phyloP scores from a whole-genome alignment of 2,888 invertebrate genomes.

The Euspilapteryx auroguttella region DNA sequence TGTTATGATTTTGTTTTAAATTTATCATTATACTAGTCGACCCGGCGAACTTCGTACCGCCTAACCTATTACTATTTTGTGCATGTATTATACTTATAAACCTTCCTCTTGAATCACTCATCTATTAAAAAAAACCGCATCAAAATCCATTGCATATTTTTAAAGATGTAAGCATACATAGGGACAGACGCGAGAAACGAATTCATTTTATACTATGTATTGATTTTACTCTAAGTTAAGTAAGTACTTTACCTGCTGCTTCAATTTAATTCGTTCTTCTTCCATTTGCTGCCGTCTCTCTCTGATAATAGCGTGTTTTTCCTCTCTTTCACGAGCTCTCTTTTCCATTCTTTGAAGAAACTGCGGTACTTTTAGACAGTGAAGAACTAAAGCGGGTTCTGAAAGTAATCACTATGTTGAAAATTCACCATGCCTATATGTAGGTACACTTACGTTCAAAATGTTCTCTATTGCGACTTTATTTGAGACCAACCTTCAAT shows the following conservation, averaged over 20 bases:
- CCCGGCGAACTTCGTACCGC: no score
- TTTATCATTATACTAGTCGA: not conserved
- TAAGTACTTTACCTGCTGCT: slow-evolving; percentile 32
- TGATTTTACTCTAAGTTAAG: not conserved
- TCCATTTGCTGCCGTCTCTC: slow-evolving; percentile 50
- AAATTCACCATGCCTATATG: no score
- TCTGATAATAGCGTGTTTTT: slow-evolving; percentile 48
- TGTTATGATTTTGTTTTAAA: not conserved
- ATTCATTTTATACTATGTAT: not conserved
- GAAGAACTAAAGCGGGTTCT: slow-evolving; percentile 39
- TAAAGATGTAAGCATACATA: no score
- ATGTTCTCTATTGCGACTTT: no score
- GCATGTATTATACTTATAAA: no score
- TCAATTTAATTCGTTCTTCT: slow-evolving; percentile 40
- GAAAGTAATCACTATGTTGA: slow-evolving; percentile 11
- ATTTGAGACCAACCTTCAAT: slow-evolving; percentile 33
- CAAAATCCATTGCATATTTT: no score
- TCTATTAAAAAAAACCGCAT: no score
- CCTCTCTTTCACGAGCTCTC: slow-evolving; percentile 67
- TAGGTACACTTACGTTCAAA: no score
- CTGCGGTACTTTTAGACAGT: slow-evolving; percentile 65
- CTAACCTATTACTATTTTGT: no score
- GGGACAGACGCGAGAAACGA: no score
- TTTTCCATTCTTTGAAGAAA: slow-evolving; percentile 74
- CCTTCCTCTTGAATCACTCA: no score